These are phyloP conservation scores for Tetanocera ferruginea DNA, from an alignment of 2,888 invertebrate genomes.

Conservation along the genomic window DNA sequence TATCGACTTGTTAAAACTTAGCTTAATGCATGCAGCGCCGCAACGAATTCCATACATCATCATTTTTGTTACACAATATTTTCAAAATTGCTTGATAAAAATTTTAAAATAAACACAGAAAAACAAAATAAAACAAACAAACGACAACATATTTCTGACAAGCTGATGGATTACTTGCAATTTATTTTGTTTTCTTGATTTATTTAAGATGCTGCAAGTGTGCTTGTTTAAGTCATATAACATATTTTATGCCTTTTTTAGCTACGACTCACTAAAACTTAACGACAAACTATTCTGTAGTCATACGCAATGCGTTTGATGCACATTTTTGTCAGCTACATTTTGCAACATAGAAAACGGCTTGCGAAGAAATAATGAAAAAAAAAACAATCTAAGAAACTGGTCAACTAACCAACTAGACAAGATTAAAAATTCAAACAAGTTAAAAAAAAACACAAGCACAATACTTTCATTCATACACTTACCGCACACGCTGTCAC, in stretches of 20 bases:
- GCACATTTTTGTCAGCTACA: background rate
- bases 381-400: background rate
- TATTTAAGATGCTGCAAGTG: background rate
- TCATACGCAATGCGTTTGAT: too few species aligned
- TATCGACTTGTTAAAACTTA: too few species aligned
- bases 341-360: background rate
- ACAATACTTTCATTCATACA: background rate
- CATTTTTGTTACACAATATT: background rate
- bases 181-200: conserved; percentile 6
- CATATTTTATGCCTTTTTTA: background rate
- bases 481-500: background rate
- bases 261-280: background rate
- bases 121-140: background rate
- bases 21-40: too few species aligned
- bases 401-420: background rate
- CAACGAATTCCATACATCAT: background rate
- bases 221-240: background rate
- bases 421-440: background rate
- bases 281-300: too few species aligned
- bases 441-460: background rate
- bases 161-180: conserved; percentile 17
- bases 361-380: background rate
- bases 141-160: background rate
- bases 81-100: background rate
- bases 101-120: background rate